Percentiles rank a stretch among this genome's conserved stretches.
Evolutionary conservation across 2,888 invertebrate genomes (phyloP).

Genomic region (Cyaniris semiargus): DNA sequence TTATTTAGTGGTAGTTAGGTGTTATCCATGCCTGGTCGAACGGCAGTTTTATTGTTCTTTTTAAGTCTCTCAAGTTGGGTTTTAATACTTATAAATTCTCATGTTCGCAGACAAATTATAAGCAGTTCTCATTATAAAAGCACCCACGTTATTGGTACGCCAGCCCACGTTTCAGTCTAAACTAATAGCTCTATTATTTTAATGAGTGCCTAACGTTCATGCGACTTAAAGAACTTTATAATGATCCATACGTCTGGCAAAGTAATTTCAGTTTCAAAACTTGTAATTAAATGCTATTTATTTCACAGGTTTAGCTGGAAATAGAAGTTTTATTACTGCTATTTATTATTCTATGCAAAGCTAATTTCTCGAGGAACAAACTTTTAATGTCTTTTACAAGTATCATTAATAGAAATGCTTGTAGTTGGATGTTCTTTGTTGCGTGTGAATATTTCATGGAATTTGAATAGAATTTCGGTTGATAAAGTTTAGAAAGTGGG

Average conservation of each 20-base stretch:
- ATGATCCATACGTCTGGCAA: slow-evolving; percentile 40
- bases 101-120: slow-evolving; percentile 10
- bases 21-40: too few species aligned
- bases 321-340: slow-evolving; percentile 27
- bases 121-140: slow-evolving; percentile 46
- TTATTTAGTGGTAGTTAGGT: too few species aligned
- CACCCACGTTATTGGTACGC: slow-evolving; percentile 55
- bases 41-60: neutral
- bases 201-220: slow-evolving; percentile 54
- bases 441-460: slow-evolving; percentile 15
- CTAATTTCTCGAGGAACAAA: slow-evolving; percentile 25
- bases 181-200: slow-evolving; percentile 66
- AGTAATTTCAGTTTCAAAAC: slow-evolving; percentile 32
- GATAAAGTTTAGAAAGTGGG: neutral
- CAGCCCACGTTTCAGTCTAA: slow-evolving; percentile 51
- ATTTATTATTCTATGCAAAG: slow-evolving; percentile 26
- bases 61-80: neutral
- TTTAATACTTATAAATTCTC: neutral
- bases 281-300: slow-evolving; percentile 33
- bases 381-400: slow-evolving; percentile 20
- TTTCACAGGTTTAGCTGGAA: slow-evolving; percentile 16
- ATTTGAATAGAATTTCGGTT: neutral
- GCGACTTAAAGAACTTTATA: slow-evolving; percentile 52
- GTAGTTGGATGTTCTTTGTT: slow-evolving; percentile 22
- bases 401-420: slow-evolving; percentile 21